These are phyloP conservation scores for Spodoptera frugiperda DNA, from an alignment of 1,140 invertebrate genomes.

Conservation along the genomic window DNA sequence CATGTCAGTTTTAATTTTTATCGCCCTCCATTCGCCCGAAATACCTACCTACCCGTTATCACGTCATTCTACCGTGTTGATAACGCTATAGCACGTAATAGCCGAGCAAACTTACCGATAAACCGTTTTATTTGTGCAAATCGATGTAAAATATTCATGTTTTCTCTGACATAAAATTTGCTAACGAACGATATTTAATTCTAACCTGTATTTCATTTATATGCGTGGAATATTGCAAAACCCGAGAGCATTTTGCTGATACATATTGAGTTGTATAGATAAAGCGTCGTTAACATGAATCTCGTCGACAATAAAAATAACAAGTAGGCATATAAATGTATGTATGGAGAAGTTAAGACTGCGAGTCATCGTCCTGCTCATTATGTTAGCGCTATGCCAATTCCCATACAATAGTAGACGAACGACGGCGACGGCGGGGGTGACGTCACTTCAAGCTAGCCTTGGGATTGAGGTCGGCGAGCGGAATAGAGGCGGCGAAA, in stretches of 20 bases:
- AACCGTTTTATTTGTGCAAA: slow-evolving; percentile 54
- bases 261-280: not conserved
- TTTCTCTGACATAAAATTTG: slow-evolving; percentile 41
- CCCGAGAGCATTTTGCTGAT: not conserved
- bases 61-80: slow-evolving; percentile 68
- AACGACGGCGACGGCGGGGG: slow-evolving; percentile 53
- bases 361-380: slow-evolving; percentile 75
- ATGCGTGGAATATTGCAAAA: not conserved
- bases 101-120: slow-evolving; percentile 59
- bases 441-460: slow-evolving; percentile 81
- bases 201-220: slow-evolving; percentile 26
- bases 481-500: slow-evolving; percentile 75
- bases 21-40: slow-evolving; percentile 68
- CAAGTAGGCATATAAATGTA: not conserved
- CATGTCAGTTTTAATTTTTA: slow-evolving; percentile 74
- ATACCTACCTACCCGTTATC: slow-evolving; percentile 72
- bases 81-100: slow-evolving; percentile 71
- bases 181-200: slow-evolving; percentile 19
- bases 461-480: slow-evolving; percentile 81
- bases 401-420: slow-evolving; percentile 77
- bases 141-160: slow-evolving; percentile 45
- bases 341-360: slow-evolving; percentile 55
- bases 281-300: slow-evolving; percentile 2
- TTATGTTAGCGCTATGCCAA: slow-evolving; percentile 76
- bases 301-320: not conserved